A percentile compares a stretch with the other conserved stretches of the same genome.
Conservation (phyloP, 2,113 vertebrate genomes). For the Rhineura floridana region DNA sequence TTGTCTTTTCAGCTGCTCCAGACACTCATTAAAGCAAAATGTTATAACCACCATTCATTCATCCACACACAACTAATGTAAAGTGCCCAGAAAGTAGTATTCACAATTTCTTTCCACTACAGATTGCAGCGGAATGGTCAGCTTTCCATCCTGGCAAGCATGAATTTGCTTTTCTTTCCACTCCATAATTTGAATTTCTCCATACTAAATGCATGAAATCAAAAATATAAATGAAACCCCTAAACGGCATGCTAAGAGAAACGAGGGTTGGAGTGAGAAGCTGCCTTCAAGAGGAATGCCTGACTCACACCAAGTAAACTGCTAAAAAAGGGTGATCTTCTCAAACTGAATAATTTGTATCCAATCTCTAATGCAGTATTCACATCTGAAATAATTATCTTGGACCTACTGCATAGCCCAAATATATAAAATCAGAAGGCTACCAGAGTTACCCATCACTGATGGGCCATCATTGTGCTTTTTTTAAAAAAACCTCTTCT, state of each 20-base stretch:
- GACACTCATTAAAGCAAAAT: constrained; percentile 63
- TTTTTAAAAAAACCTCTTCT: background rate
- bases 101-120: constrained; percentile 56
- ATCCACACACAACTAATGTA: constrained; percentile 53
- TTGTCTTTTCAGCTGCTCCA: constrained; percentile 46
- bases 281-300: constrained; percentile 43
- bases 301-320: constrained; percentile 56
- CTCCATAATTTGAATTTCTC: constrained; percentile 43
- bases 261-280: background rate
- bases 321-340: constrained; percentile 54
- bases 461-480: constrained; percentile 24
- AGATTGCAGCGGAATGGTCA: constrained; percentile 37
- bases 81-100: constrained; percentile 49
- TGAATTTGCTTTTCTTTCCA: constrained; percentile 55
- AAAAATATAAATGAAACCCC: constrained; percentile 57
- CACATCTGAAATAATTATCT: constrained; percentile 64
- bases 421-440: constrained; percentile 16
- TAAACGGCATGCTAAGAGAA: constrained; percentile 42
- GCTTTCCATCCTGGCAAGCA: constrained; percentile 43
- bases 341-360: constrained; percentile 51
- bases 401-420: constrained; percentile 57
- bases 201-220: background rate
- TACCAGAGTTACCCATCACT: constrained; percentile 28
- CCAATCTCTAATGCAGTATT: constrained; percentile 45
- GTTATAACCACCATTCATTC: constrained; percentile 56